Base-by-base conservation (phyloP, 2,888 invertebrate species). In the Drosophila pseudotakahashii region DNA sequence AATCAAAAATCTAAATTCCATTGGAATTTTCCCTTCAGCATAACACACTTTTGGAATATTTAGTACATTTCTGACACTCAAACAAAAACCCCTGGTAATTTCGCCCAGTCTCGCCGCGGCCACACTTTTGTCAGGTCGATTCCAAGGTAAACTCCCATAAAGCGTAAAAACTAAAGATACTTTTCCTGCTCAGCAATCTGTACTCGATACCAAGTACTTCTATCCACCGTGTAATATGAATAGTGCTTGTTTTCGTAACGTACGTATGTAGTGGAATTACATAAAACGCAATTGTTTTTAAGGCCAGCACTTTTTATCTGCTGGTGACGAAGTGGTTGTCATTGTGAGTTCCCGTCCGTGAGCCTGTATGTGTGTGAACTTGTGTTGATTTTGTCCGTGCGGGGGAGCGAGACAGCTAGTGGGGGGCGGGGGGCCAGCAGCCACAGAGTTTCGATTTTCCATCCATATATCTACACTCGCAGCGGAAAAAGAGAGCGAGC, bases 281-380 rank as follows among this genome's bases (percentile, higher is more conserved):
- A 77, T 82, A 82, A 84, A 82, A 75, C 82, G 77, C 71, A 84
- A 59, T 77, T 69, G 75, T 16, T 10, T 83, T 78, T 63, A 68
- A 79, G 73, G 77, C 72, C 77, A 84, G 77, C 54, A 37, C 53
- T 70, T 83, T 84, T 87, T 84, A 81, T 84, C 75, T 81, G 82
- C 54, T 75, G 81, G 79, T 87, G 88, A 87, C 81, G 85, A 87
- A 83, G 82, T 82, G 82, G 82, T 82, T 82, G 82, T 88, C 88
- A 82, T 85, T 81, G 81, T 87, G 78, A 76, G 74, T 78, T 78
- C 53, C 66, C 11, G 39, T 79, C 44, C 50, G 51, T 54, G 41
- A 44, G 42, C 42, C 61, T 73, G 64, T 57, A 45, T 64, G 63
- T 79, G 63, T 79, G 62, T 44, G 47, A 58, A 80, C 69, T 73